Evolutionary conservation across 2,113 vertebrate genomes (phyloP).

Genomic region (Dolichotis patagonum): DNA sequence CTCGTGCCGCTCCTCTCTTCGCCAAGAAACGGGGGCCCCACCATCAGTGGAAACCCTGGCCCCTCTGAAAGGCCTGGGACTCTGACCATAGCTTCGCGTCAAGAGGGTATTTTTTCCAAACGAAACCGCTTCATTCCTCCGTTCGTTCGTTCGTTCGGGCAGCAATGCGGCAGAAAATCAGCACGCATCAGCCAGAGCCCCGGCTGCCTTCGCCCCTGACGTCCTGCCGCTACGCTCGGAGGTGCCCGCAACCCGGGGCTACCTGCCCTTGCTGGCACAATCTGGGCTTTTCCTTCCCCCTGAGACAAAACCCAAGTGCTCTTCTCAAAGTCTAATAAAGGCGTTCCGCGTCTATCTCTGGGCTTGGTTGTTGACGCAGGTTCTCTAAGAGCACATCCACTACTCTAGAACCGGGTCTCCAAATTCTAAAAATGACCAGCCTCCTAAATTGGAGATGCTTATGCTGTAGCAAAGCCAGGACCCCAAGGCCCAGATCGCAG

Average conservation of each 20-base stretch:
- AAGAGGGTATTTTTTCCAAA: constrained; percentile 77
- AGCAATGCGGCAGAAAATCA: constrained; percentile 21
- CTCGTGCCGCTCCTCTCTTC: neutral
- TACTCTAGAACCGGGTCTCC: constrained; percentile 70
- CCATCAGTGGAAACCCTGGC: neutral
- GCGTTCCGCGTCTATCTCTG: neutral
- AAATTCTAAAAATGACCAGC: neutral
- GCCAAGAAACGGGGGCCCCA: constrained; percentile 23
- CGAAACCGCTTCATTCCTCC: constrained; percentile 73
- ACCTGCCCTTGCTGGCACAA: neutral
- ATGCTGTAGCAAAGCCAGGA: neutral
- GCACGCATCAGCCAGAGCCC: neutral
- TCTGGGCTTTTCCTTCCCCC: neutral
- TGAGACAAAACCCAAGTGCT: constrained; percentile 43
- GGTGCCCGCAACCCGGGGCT: neutral
- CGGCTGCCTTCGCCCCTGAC: neutral
- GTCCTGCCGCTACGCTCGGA: neutral
- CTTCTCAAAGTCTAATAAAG: constrained; percentile 48
- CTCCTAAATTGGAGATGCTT: neutral
- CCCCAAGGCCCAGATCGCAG: fast-evolving
- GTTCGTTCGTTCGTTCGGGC: constrained; percentile 63
- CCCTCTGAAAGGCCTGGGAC: constrained; percentile 8
- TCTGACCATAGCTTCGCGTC: constrained; percentile 69
- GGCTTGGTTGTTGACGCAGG: neutral
- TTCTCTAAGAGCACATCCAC: neutral